Base-by-base conservation (phyloP, 2,113 vertebrate species). In the Pseudolaguvia tuberculata region DNA sequence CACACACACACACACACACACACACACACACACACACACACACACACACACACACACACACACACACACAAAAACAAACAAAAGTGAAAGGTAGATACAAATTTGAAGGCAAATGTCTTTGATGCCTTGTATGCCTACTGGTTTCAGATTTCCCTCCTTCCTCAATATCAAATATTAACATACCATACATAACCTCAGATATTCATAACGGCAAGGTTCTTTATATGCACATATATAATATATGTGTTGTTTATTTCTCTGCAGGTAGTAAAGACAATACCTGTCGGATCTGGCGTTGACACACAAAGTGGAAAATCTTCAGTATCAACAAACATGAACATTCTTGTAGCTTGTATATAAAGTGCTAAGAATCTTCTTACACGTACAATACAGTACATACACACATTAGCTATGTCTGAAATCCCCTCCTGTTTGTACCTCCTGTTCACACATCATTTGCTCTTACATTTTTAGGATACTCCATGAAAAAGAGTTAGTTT, bases 261-360 rank as follows among this genome's bases (percentile, higher is more conserved):
- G 65, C 85, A 98, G 96, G 95, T 23, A 96, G 96, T 90, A 98
- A 97, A 86, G 95, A 99, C 77, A 97, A 97, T 82, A 96, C 95
- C 68, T 98, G 96, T 68, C 88, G 93, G 83, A 93, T 98, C 88
- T 98, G 96, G 96, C 89, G 82, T 65, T 98, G 88, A 94, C 18
- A 74, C 45, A 59, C 2, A n/a, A 61, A 42, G 45, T 48, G 48
- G 31, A 15, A 35, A 29, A 29, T 5, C 23, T 50, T 56, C 67
- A 77, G 70, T 77, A 58, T 74, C 63, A 57, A 50, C n/a, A 56
- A 52, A 57, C 56, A 70, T 29, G 61, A 20, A 65, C 31, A 50
- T 23, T 5, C 9, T 67, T 50, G 23, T 67, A 6, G 17, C 4
- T 66, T 47, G 23, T 13, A 66, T 18, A 27, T 27, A 66, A 27